phyloP scores from a whole-genome alignment of 2,113 vertebrate genomes.

The Ctenodactylus gundi region DNA sequence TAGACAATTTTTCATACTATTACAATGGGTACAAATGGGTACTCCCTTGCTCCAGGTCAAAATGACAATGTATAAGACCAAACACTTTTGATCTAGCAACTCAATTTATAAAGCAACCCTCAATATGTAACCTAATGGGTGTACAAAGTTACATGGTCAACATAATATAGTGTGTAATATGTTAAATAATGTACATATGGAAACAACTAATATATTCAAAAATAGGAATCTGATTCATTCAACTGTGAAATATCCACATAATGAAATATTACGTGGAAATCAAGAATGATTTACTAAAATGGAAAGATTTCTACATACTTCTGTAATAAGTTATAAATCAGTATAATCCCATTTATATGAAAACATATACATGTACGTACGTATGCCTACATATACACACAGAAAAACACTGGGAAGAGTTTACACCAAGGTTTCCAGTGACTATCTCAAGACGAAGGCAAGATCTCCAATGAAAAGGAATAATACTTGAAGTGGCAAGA shows the following conservation, averaged over 20 bases:
- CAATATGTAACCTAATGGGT: background rate
- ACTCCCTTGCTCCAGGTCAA: background rate
- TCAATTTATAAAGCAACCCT: background rate
- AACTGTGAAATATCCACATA: background rate
- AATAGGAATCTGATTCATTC: background rate
- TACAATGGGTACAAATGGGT: background rate
- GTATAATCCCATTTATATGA: conserved; percentile 20
- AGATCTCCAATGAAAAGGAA: background rate
- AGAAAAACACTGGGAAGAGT: background rate
- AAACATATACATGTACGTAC: background rate
- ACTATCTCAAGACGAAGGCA: background rate
- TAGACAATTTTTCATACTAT: background rate
- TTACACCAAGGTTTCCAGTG: background rate
- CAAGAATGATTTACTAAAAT: conserved; percentile 17
- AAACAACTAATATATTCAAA: background rate
- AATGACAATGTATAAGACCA: background rate
- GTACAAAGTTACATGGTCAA: background rate
- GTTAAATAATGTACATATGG: background rate
- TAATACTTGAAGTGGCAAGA: background rate
- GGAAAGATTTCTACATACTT: background rate
- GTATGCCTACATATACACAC: fast-evolving
- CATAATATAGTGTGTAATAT: background rate
- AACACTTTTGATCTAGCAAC: background rate
- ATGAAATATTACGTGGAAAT: background rate
- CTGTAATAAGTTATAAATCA: background rate